Conservation (phyloP, 2,797 vertebrate genomes). For the Peromyscus nudipes region DNA sequence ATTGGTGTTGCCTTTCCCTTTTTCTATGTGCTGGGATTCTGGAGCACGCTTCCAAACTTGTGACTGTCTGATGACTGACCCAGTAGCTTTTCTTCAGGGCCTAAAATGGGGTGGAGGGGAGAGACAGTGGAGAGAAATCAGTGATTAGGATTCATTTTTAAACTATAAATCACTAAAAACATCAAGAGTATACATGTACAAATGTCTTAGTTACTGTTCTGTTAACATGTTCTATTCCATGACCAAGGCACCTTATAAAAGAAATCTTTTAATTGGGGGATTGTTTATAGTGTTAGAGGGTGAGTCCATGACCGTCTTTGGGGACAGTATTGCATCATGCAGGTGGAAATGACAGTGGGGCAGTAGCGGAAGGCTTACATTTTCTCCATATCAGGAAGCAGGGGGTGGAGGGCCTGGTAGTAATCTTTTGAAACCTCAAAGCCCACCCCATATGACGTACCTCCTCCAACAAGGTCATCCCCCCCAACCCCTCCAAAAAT, state of each 20-base stretch:
- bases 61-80: slow-evolving; percentile 85
- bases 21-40: slow-evolving; percentile 86
- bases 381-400: not conserved
- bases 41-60: slow-evolving; percentile 84
- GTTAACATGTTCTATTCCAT: not conserved
- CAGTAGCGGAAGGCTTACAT: not conserved
- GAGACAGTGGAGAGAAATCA: slow-evolving; percentile 81
- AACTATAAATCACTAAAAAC: slow-evolving; percentile 70
- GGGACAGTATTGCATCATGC: not conserved
- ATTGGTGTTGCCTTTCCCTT: slow-evolving; percentile 80
- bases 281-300: not conserved
- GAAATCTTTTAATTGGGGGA: not conserved
- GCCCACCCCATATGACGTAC: too few species aligned
- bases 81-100: slow-evolving; percentile 82
- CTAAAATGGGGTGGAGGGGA: slow-evolving; percentile 26
- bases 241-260: not conserved
- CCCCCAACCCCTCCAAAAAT: not conserved
- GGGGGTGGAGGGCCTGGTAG: not conserved
- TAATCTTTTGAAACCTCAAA: not conserved
- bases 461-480: not conserved
- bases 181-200: slow-evolving; percentile 63
- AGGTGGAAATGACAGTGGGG: too few species aligned
- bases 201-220: not conserved
- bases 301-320: not conserved
- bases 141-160: slow-evolving; percentile 78